Percentiles rank a stretch among this genome's conserved stretches.
phyloP scores from a whole-genome alignment of 2,113 vertebrate species.

The Nyctereutes procyonoides region DNA sequence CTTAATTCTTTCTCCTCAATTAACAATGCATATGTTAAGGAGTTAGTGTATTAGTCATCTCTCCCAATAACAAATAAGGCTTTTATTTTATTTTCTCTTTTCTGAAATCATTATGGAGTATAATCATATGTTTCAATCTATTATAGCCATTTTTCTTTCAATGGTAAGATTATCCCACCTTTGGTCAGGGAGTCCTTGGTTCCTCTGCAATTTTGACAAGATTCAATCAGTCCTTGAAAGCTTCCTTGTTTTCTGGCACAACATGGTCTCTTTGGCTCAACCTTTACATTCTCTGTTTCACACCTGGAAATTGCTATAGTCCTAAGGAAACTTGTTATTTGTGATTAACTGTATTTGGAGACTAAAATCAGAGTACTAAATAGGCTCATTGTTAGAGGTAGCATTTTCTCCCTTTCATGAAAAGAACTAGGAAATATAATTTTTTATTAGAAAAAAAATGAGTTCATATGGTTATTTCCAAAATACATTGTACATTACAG shows the following conservation, averaged over 20 bases:
- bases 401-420: not conserved
- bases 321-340: not conserved
- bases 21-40: not conserved
- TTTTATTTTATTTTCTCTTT: conserved; percentile 17
- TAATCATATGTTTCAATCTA: not conserved
- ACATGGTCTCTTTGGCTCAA: not conserved
- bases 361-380: not conserved
- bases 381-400: not conserved
- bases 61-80: not conserved
- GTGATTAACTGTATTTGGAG: not conserved
- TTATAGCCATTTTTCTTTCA: not conserved
- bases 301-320: not conserved
- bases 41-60: not conserved
- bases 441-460: not conserved
- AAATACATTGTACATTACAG: not conserved
- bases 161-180: not conserved
- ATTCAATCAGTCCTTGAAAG: not conserved
- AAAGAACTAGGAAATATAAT: not conserved
- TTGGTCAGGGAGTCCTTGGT: not conserved
- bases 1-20: conserved; percentile 19
- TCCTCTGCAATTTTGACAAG: not conserved
- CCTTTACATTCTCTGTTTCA: not conserved
- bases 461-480: not conserved
- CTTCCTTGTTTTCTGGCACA: not conserved
- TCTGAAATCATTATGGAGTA: not conserved